Base-by-base conservation (phyloP, 2,797 vertebrate genomes). In the Poeciliopsis gracilis region DNA sequence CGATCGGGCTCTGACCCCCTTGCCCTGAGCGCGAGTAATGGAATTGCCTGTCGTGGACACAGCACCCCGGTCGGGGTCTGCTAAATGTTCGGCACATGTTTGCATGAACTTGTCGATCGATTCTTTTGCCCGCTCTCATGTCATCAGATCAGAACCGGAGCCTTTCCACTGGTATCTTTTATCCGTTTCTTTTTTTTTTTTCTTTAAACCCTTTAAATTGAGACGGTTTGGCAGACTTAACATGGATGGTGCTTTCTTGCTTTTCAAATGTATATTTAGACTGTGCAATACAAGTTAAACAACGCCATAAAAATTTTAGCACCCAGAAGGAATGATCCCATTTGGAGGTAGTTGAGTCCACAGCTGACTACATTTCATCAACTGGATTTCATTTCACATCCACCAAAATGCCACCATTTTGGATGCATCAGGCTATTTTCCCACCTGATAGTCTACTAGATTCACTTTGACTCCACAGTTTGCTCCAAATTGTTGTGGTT, bases 21-120 rank as follows among this genome's bases (percentile, higher is more conserved):
- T 55, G 91, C 89, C 93, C 73, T 0, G 25, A 8, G 86, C 77
- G 80, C 89, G 87, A 91, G 91, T 92, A 94, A 95, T 94, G 90
- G 91, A 94, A 93, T 93, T 89, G 86, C 84, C 76, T 75, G 87
- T 90, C 78, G 66, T 82, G 89, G 88, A 89, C 80, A 55, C 79
- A 18, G 86, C 76, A 61, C 81, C 70, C 70, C 0, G 92, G 90
- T 95, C 94, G 94, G 92, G 94, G 95, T 94, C 93, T 90, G n/a
- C 86, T 83, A 91, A 92, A 90, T 77, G 86, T 83, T 38, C 73
- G 18, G 61, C 78, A 51, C 84, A 78, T 87, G 88, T 90, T 92
- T 89, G 90, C 63, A 16, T 70, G 16, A 75, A 81, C 84, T 72
- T 18, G 43, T 28, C 77, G 57, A 89, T 93, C 90, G 76, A 93